Base-by-base conservation (phyloP, 2,888 invertebrate genomes). In the Drosophila austrosaltans region DNA sequence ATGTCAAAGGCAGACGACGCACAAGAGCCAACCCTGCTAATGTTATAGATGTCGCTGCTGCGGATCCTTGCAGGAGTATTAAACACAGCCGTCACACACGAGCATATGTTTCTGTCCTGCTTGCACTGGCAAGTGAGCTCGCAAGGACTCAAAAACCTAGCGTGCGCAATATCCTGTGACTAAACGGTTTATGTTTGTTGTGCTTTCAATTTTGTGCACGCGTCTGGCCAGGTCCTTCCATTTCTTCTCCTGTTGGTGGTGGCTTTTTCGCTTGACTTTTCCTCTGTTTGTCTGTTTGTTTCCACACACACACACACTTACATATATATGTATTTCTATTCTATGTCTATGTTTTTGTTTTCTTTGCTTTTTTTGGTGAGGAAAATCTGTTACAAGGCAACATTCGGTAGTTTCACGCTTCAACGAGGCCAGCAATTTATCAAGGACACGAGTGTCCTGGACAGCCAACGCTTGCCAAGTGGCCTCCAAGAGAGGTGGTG, bases 141-240 rank as follows among this genome's bases (percentile, higher is more conserved):
- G 16, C 1, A 22, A 48, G 25, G 48, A 48, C 48, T 48, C 87
- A 85, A 36, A 81, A 81, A 79, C 88, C 81, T 81, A 90, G 88
- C 90, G 91, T 89, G 90, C 89, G 92, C 91, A 92, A 92, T 92
- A 92, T 92, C 92, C 92, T 92, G 92, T 92, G 91, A 92, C 92
- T 92, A 92, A 92, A 92, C 92, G 92, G 91, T 92, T 92, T 92
- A 92, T 91, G 88, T 90, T 90, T 91, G 91, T 91, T 89, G 87
- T 83, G 85, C 90, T 91, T 91, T 91, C 90, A 91, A 89, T 90
- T 87, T 86, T 81, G 79, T 80, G 77, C 88, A 84, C 84, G 82
- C 84, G 89, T 77, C 75, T 72, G 63, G 60, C 36, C 53, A 68
- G 66, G 57, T 53, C 42, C 57, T 68, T 16, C 8, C 40, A 54